Evolutionary conservation across 2,888 invertebrate genomes (phyloP).

Genomic region (Dilophus febrilis): DNA sequence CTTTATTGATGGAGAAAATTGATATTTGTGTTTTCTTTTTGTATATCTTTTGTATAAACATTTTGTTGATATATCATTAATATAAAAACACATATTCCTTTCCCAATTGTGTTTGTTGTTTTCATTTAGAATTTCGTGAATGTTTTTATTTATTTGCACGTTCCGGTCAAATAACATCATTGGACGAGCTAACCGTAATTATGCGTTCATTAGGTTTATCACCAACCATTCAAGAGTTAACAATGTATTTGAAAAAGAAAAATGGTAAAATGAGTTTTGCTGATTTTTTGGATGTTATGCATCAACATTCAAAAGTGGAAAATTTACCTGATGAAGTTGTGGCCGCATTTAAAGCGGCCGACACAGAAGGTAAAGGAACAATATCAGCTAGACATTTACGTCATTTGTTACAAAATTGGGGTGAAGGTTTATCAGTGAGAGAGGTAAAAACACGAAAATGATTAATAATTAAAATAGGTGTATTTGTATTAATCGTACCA

Average conservation of each 20-base stretch:
- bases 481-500: neutral
- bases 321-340: conserved; percentile 46
- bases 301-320: conserved; percentile 55
- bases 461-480: no score
- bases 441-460: conserved; percentile 39
- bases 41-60: no score
- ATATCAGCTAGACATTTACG: conserved; percentile 70
- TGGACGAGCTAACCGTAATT: conserved; percentile 82
- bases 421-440: conserved; percentile 62
- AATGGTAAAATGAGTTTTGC: conserved; percentile 89
- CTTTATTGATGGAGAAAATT: no score
- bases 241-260: conserved; percentile 59
- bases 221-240: conserved; percentile 81
- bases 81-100: no score
- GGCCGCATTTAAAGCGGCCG: conserved; percentile 79
- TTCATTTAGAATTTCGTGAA: conserved; percentile 80
- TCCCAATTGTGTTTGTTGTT: no score
- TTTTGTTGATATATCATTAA: no score
- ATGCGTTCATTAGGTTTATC: conserved; percentile 91
- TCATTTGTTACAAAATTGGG: conserved; percentile 79
- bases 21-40: no score
- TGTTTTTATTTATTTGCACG: conserved; percentile 90
- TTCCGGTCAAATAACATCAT: conserved; percentile 69
- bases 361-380: conserved; percentile 49
- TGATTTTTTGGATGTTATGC: conserved; percentile 89